phyloP scores from a whole-genome alignment of 2,797 vertebrate species.

The Propithecus perrieri region DNA sequence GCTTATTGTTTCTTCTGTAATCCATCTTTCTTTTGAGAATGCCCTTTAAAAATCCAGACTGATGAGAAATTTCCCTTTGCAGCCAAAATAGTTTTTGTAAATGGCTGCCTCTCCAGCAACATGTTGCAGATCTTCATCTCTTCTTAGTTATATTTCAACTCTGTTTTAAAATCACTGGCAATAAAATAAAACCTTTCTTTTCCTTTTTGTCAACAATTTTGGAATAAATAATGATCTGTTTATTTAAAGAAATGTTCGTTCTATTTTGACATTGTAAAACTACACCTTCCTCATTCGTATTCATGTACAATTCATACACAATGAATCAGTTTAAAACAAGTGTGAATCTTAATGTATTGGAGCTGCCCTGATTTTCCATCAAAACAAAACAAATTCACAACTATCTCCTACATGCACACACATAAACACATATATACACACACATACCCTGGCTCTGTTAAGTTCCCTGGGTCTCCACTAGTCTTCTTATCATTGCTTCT shows the following conservation, averaged over 20 bases:
- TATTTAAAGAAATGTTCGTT: neutral
- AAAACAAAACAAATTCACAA: conserved; percentile 19
- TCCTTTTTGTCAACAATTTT: neutral
- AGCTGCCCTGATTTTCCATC: neutral
- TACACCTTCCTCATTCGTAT: neutral
- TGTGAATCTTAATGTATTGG: neutral
- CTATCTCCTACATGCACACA: neutral
- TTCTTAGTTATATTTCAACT: neutral
- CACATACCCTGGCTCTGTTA: neutral
- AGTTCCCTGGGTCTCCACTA: neutral
- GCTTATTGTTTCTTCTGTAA: conserved; percentile 14
- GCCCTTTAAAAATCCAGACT: neutral
- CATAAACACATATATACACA: neutral
- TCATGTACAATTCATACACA: neutral
- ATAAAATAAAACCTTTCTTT: neutral
- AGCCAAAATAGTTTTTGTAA: neutral
- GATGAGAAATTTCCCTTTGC: neutral
- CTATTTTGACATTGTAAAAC: conserved; percentile 16
- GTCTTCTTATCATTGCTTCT: neutral
- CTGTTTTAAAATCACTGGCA: conserved; percentile 16
- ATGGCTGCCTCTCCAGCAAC: neutral
- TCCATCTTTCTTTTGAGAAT: conserved; percentile 5
- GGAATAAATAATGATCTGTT: conserved; percentile 2
- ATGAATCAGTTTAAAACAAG: neutral
- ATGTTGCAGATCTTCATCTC: neutral